Base-by-base conservation (phyloP, 53 echinoderm and acorn worm species). In the Patiria pectinifera region DNA sequence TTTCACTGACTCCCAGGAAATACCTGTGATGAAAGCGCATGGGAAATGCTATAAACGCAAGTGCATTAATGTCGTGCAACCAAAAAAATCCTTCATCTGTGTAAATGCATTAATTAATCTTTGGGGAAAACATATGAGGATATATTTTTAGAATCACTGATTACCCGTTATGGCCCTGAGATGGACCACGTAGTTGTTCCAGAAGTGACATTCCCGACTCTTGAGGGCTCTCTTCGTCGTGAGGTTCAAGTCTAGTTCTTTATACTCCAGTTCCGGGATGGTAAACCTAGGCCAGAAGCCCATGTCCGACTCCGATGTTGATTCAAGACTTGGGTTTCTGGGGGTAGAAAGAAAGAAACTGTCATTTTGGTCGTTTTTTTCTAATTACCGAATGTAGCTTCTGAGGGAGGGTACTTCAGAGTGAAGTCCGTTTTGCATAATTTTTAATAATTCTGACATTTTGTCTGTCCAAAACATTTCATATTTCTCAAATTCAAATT, bases 131-230 rank as follows among this genome's bases (percentile, higher is more conserved):
- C 35, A 35, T 35, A 35, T 35, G 35, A 35, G 35, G 35, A 35
- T 24, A 24, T 74, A 7, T 18, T 22, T 21, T 19, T 11, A 19
- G 6, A 12, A 22, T 24, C 6, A 22, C 21, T 18, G 16, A 6
- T 59, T 87, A 87, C 87, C 87, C 75, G 59, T 53, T 45, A 87
- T 63, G 44, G 87, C 44, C 48, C 19, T 75, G 2, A 91, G 93
- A 26, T 83, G 72, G 3, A 71, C 81, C 48, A 94, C 23, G 53
- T 86, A 86, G 14, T 89, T 61, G 44, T 92, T 92, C 96, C 96
- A 96, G 61, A 96, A 92, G 48, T 82, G 62, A 53, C 94, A 96
- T 61, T 85, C 84, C 7, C 70, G 48, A 43, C 94, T 89, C 76
- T 78, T 94, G 13, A 94, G 60, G 5, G 92, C 94, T 72, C 94